Evolutionary conservation across 1,140 invertebrate species (phyloP), one percentile per base, ranked within the genome.

Genomic region (Drosophila micromelanica): DNA sequence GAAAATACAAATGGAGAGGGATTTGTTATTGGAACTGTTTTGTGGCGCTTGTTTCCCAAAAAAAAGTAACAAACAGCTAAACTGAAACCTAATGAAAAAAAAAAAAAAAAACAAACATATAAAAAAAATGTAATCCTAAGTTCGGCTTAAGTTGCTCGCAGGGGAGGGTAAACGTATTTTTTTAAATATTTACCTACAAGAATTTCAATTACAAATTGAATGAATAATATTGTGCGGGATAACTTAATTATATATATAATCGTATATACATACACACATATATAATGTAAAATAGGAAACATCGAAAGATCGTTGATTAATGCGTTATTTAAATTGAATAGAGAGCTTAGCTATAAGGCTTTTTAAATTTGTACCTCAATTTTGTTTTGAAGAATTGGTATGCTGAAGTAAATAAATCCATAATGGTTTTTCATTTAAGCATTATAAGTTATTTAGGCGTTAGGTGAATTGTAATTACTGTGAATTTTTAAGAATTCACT

Each of bases 291-390:
- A 40, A 80, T 76, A 64, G 55, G 27, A 46, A 49, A 38, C 71
- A 78, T 72, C 76, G 76, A 63, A 42, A 76, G 45, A 74, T 81
- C 82, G 82, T 87, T 86, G 63, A 76, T 52, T 78, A 62, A 61
- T 87, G 75, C 78, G 81, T 87, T 87, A 86, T 73, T 82, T 86
- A 78, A 89, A 76, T 56, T 73, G 72, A 64, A 72, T 59, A 81
- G 68, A 89, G 64, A 69, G 73, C 65, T 35, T 81, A 87, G 81
- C 68, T 65, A 17, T 57, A 82, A 89, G 86, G 82, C 61, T 73
- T 87, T 86, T 86, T 87, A 78, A 89, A 80, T 86, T 87, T 89
- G 78, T 86, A 86, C 75, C 84, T 82, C 75, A 87, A 42, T 76
- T 69, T 78, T 82, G 82, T 76, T 86, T 84, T 87, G 68, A 82